phyloP scores from a whole-genome alignment of 2,888 invertebrate genomes.

The Drosophila testacea region DNA sequence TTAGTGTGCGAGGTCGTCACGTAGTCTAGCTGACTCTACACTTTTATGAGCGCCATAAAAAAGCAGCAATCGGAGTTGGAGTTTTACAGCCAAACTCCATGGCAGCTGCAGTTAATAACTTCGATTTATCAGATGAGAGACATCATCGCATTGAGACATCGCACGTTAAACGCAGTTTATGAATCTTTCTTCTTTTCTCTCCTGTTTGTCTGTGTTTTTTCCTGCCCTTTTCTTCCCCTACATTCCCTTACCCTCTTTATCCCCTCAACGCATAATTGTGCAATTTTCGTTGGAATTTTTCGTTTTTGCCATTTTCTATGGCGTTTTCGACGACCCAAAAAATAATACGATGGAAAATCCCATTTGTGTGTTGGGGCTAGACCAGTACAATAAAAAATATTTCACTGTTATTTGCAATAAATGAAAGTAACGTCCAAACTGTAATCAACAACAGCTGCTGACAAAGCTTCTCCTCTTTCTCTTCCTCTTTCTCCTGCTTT shows the following conservation, averaged over 20 bases:
- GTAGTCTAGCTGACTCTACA: constrained; percentile 37
- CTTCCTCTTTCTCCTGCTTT: not conserved
- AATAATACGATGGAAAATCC: constrained; percentile 14
- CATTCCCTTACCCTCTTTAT: not conserved
- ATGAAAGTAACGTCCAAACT: constrained; percentile 76
- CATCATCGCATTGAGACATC: constrained; percentile 28
- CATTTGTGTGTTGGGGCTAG: constrained; percentile 41
- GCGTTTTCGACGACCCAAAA: constrained; percentile 14
- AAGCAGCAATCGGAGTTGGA: not conserved
- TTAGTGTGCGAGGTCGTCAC: constrained; percentile 34
- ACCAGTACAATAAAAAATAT: constrained; percentile 69
- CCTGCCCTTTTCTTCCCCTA: not conserved
- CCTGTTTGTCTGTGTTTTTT: not conserved
- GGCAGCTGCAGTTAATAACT: constrained; percentile 74
- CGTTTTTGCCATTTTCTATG: constrained; percentile 32
- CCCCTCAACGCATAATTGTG: constrained; percentile 53
- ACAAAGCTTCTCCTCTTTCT: constrained; percentile 32
- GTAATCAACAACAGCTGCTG: constrained; percentile 79
- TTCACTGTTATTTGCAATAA: constrained; percentile 76
- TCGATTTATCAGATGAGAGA: constrained; percentile 53
- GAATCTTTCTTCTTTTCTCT: constrained; percentile 7
- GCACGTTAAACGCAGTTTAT: constrained; percentile 39
- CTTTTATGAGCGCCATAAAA: constrained; percentile 45
- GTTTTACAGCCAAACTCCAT: constrained; percentile 40
- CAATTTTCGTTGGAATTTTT: constrained; percentile 53